Conservation (phyloP, 2,797 vertebrate genomes). For the Eleutherodactylus coqui region DNA sequence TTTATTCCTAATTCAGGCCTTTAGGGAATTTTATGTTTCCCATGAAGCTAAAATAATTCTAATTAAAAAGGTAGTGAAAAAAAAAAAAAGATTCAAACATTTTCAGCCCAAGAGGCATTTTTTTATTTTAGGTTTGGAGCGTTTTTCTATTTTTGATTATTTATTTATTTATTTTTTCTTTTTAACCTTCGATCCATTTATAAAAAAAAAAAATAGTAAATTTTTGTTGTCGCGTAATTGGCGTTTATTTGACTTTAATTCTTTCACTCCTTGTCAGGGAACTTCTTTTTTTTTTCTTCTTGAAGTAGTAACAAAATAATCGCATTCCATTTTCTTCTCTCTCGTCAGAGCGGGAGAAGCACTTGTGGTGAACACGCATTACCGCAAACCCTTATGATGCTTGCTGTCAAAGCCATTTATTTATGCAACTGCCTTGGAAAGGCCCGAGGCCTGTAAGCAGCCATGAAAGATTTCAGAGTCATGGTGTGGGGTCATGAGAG, state of each 20-base stretch:
- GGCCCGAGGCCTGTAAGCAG: conserved; percentile 78
- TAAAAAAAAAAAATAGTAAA: conserved; percentile 64
- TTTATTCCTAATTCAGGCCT: conserved; percentile 22
- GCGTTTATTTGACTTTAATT: conserved; percentile 82
- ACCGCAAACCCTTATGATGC: conserved; percentile 83
- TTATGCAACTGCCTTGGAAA: conserved; percentile 83
- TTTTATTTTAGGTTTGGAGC: conserved; percentile 61
- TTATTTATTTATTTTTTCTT: conserved; percentile 72
- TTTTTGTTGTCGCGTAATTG: conserved; percentile 69
- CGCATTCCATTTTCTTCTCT: conserved; percentile 74
- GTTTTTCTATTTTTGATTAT: conserved; percentile 63
- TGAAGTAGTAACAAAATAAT: conserved; percentile 70
- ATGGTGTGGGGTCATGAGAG: conserved; percentile 84
- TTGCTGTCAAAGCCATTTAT: conserved; percentile 88
- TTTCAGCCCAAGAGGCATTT: conserved; percentile 34
- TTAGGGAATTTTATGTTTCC: conserved; percentile 63
- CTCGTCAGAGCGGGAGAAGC: conserved; percentile 71
- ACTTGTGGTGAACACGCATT: conserved; percentile 79
- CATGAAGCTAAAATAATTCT: conserved; percentile 65
- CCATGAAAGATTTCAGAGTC: conserved; percentile 85
- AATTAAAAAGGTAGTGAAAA: conserved; percentile 63
- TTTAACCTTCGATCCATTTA: conserved; percentile 55
- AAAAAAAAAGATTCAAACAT: conserved; percentile 34
- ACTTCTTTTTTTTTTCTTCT: conserved; percentile 76
- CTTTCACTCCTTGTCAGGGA: conserved; percentile 79